Evolutionary conservation across 1,140 invertebrate genomes (phyloP).

Genomic region (Sogatella furcifera): DNA sequence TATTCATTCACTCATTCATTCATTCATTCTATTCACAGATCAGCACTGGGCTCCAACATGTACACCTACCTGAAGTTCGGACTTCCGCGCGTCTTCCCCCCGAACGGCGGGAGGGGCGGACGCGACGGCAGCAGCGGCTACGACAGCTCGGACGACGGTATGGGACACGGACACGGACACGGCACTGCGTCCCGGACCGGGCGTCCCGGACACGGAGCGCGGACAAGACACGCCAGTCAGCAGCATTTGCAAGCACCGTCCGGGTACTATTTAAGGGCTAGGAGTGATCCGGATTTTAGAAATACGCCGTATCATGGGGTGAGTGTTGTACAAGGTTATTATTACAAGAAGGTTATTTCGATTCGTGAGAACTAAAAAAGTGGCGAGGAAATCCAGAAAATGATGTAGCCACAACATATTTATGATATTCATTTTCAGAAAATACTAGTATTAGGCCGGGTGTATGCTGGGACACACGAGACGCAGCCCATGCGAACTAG

Average conservation of each 20-base stretch:
- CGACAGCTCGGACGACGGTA: slow-evolving; percentile 61
- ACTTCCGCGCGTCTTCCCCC: slow-evolving; percentile 78
- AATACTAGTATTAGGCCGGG: too few species aligned
- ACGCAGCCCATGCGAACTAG: too few species aligned
- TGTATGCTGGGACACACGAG: too few species aligned
- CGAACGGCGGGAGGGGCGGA: slow-evolving; percentile 49
- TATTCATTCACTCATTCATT: too few species aligned
- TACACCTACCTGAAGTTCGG: slow-evolving; percentile 90
- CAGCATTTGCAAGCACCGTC: slow-evolving; percentile 6
- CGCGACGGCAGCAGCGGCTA: slow-evolving; percentile 72
- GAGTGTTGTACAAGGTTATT: too few species aligned
- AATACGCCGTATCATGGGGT: slow-evolving; percentile 25
- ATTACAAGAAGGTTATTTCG: too few species aligned
- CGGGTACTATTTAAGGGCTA: slow-evolving; percentile 42
- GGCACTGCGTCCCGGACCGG: background rate
- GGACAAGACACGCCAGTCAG: background rate
- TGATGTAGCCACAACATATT: too few species aligned
- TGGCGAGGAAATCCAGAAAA: too few species aligned
- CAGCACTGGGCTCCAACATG: slow-evolving; percentile 76
- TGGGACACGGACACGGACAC: slow-evolving; percentile 32
- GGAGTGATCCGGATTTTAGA: slow-evolving; percentile 68
- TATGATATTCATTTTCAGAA: too few species aligned
- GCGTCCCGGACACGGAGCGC: background rate
- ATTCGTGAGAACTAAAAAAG: too few species aligned
- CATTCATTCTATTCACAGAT: slow-evolving; percentile 36